phyloP scores from a whole-genome alignment of 2,797 vertebrate species.

The Bovichtus diacanthus region DNA sequence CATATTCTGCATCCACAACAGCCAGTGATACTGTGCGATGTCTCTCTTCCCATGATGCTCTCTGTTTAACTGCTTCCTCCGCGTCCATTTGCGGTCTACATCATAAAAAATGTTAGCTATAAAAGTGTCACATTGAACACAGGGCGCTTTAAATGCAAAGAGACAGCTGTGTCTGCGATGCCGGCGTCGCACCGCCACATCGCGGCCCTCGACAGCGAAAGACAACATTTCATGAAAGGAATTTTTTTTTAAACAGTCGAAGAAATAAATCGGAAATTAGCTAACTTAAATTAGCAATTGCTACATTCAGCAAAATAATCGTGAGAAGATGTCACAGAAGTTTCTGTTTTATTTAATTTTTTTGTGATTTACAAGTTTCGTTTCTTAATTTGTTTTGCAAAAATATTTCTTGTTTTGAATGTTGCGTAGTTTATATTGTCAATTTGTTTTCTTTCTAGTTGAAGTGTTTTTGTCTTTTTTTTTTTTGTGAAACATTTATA shows the following conservation, averaged over 20 bases:
- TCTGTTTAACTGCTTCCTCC: neutral
- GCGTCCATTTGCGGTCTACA: too few species aligned
- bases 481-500: constrained; percentile 17
- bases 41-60: neutral
- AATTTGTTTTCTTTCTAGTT: neutral
- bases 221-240: neutral
- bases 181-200: neutral
- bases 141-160: constrained; percentile 1
- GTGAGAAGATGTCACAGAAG: neutral
- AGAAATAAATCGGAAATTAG: neutral
- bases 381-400: constrained; percentile 5
- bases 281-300: neutral
- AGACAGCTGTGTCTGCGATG: neutral
- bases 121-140: neutral
- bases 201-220: neutral
- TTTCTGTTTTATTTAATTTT: neutral
- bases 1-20: neutral
- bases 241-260: neutral
- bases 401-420: neutral
- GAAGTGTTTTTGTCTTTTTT: neutral
- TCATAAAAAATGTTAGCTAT: neutral
- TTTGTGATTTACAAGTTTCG: neutral
- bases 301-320: constrained; percentile 3
- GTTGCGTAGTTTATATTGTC: neutral
- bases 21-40: neutral